These are phyloP conservation scores for Mixornis gularis DNA, from an alignment of 2,113 vertebrate genomes.

Conservation along the genomic window DNA sequence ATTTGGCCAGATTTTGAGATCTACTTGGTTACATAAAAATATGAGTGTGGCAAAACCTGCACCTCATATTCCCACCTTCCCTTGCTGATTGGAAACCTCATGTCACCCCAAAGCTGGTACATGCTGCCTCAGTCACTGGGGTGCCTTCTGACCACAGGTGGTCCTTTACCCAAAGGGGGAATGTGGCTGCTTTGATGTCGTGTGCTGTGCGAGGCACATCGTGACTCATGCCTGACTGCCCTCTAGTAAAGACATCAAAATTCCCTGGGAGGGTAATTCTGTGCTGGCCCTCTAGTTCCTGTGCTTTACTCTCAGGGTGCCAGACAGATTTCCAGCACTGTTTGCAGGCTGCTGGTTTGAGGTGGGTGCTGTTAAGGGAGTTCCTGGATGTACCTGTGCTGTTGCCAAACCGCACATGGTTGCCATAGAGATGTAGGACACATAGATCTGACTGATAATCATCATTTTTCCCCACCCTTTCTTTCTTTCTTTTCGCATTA, in stretches of 20 bases:
- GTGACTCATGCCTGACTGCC: not conserved
- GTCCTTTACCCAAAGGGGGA: not conserved
- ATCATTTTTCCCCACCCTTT: not conserved
- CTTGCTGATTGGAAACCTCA: not conserved
- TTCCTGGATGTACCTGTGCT: not conserved
- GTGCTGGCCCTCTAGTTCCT: not conserved
- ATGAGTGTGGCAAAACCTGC: not conserved
- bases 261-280: not conserved
- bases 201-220: not conserved
- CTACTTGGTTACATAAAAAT: not conserved
- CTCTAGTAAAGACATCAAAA: not conserved
- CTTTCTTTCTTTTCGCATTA: not conserved
- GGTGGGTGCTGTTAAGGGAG: not conserved
- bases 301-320: not conserved
- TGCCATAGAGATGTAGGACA: conserved; percentile 64
- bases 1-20: not conserved
- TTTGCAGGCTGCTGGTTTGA: not conserved
- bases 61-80: not conserved
- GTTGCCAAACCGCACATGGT: conserved; percentile 4
- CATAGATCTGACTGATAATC: not conserved
- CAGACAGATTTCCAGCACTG: not conserved
- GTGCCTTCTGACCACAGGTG: not conserved
- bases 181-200: not conserved
- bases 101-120: not conserved
- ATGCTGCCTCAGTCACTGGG: not conserved